A percentile compares a stretch with the other conserved stretches of the same genome.
These are phyloP conservation scores for Chrysomela aeneicollis DNA, from an alignment of 2,888 invertebrate genomes.

Conservation along the genomic window DNA sequence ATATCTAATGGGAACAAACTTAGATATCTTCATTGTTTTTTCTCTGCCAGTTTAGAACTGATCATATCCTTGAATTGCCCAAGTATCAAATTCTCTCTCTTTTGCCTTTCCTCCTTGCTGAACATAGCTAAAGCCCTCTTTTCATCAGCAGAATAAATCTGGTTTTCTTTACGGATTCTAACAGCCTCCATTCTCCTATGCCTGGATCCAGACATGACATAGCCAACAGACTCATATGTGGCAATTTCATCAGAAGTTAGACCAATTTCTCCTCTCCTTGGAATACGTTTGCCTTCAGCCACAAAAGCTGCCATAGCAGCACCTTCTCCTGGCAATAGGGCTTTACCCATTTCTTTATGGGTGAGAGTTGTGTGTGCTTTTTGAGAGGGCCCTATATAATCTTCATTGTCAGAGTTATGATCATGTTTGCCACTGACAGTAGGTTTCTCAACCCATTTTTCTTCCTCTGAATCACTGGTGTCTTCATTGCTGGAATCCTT, in stretches of 20 bases:
- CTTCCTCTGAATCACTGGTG: slow-evolving; percentile 62
- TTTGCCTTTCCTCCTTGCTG: slow-evolving; percentile 96
- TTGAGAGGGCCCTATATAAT: slow-evolving; percentile 68
- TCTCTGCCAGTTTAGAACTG: slow-evolving; percentile 72
- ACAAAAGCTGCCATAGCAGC: slow-evolving; percentile 99
- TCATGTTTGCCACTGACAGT: slow-evolving; percentile 21
- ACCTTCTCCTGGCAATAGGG: slow-evolving; percentile 95
- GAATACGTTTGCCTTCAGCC: slow-evolving; percentile 98
- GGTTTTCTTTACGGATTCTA: slow-evolving; percentile 98
- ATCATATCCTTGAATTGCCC: slow-evolving; percentile 94
- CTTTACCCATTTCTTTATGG: slow-evolving; percentile 88
- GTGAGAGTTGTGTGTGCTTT: slow-evolving; percentile 75
- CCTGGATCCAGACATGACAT: slow-evolving; percentile 90
- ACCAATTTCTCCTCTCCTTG: slow-evolving; percentile 97
- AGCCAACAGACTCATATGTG: slow-evolving; percentile 85
- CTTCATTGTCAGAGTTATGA: slow-evolving; percentile 60
- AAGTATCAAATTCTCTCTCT: slow-evolving; percentile 94
- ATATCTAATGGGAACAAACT: too few relatives aligned
- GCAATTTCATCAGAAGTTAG: slow-evolving; percentile 95
- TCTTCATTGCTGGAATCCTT: slow-evolving; percentile 58
- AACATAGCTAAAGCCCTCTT: slow-evolving; percentile 98
- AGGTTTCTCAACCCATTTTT: slow-evolving; percentile 74
- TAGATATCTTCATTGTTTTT: slow-evolving; percentile 49
- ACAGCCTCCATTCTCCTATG: slow-evolving; percentile 99
- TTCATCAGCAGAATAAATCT: slow-evolving; percentile 99